Evolutionary conservation across 2,888 invertebrate genomes (phyloP), one percentile per base, ranked within the genome.

Genomic region (Tenodera sinensis): DNA sequence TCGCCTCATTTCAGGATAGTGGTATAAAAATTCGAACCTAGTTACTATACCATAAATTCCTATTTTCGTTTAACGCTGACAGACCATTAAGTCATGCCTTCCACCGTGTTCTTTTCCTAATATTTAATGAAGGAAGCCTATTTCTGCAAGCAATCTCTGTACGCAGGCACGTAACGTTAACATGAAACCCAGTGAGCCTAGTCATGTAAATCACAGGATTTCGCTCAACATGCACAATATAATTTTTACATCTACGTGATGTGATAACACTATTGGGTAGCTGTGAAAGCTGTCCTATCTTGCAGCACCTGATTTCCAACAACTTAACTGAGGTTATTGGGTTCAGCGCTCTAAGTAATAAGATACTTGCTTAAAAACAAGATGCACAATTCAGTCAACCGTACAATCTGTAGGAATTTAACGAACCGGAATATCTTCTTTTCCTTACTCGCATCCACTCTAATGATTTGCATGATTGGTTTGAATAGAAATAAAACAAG

Each of bases 381-480:
- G 86, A 30, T 71, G 81, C 81, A 54, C 20, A 27, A 28, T 86
- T 86, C 86, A 86, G 25, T 86, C 86, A 28, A 86, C 71, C 86
- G 30, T 86, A 86, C 81, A 86, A 86, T 86, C 86, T 28, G 25
- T 81, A 28, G 71, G 47, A 86, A 86, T 86, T 86, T 86, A 71
- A 71, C 81, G 86, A 86, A 86, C 25, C 71, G 54, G 28, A 86
- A 28, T 15, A 28, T 25, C 28, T 14, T 8, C 28, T 85, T 85
- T 85, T 28, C 28, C 8, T 25, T 71, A 25, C 14, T 71, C 25
- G 54, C n/a, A 85, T 85, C 42, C 85, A 85, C 28, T 85, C 54
- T 47, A 85, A 54, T 81, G 81, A 84, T 89, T 85, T 89, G 88
- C 89, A 85, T 89, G 85, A 89, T 85, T 88, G 88, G 85, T 81